Conservation (phyloP, 2,888 invertebrate genomes). For the Tetragonula carbonaria region DNA sequence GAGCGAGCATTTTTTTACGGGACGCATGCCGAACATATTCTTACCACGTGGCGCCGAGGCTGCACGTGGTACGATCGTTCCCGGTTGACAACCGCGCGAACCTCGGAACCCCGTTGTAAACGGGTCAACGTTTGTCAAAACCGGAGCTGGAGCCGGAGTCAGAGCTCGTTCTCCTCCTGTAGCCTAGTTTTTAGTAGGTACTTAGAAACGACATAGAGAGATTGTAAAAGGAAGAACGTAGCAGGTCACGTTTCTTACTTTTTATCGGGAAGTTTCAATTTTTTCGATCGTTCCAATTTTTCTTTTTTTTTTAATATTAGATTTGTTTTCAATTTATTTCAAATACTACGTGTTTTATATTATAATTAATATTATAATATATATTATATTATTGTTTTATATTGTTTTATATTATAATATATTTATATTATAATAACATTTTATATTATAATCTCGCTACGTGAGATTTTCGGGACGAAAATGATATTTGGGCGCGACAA, state of each 20-base stretch:
- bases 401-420: no score
- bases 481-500: no score
- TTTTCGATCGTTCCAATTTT: not conserved
- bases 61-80: conserved; percentile 63
- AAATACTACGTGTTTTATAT: no score
- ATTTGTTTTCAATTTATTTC: no score
- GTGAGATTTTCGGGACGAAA: no score
- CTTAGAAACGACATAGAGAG: not conserved
- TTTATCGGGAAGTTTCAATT: not conserved
- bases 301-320: no score
- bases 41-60: conserved; percentile 63
- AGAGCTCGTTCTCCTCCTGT: not conserved
- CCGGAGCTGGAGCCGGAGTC: not conserved
- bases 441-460: no score
- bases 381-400: no score
- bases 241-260: no score
- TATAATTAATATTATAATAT: no score
- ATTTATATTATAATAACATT: no score
- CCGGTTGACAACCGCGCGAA: conserved; percentile 42
- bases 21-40: conserved; percentile 47
- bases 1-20: conserved; percentile 32
- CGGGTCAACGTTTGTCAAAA: not conserved
- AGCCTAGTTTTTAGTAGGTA: not conserved
- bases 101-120: not conserved
- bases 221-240: no score